These are phyloP conservation scores for Macroglossus sobrinus DNA, from an alignment of 2,113 vertebrate genomes.

Conservation along the genomic window DNA sequence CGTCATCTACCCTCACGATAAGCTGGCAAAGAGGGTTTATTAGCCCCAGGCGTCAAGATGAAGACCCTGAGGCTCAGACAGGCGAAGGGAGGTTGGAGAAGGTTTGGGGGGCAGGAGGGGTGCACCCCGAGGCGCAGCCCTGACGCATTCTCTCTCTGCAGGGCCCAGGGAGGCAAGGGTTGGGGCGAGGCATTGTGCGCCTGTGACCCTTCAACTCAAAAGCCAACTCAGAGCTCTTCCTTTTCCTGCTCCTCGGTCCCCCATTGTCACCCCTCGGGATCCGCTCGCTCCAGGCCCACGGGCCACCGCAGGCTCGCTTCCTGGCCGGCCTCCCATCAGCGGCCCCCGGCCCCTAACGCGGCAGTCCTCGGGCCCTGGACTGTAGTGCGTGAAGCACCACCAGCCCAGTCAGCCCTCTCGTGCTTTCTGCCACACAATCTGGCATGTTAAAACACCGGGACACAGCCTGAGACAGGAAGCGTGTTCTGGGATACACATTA, in stretches of 20 bases:
- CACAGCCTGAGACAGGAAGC: neutral
- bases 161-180: neutral
- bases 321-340: rapidly evolving
- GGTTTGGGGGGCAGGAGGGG: neutral
- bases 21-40: too few species aligned
- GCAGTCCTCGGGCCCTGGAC: rapidly evolving
- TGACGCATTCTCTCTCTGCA: neutral
- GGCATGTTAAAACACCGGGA: neutral
- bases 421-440: neutral
- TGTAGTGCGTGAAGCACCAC: rapidly evolving
- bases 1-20: neutral
- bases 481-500: rapidly evolving
- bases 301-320: neutral
- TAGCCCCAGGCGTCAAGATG: too few species aligned
- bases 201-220: neutral
- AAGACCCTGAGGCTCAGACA: too few species aligned
- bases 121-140: too few species aligned
- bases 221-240: neutral
- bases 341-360: rapidly evolving
- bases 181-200: neutral
- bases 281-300: neutral
- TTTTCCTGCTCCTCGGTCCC: neutral
- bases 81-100: too few species aligned
- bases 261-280: neutral
- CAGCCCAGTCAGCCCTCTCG: neutral